Evolutionary conservation across 2,888 invertebrate genomes (phyloP), one percentile per base, ranked within the genome.

Genomic region (Acanthopleura granulata): DNA sequence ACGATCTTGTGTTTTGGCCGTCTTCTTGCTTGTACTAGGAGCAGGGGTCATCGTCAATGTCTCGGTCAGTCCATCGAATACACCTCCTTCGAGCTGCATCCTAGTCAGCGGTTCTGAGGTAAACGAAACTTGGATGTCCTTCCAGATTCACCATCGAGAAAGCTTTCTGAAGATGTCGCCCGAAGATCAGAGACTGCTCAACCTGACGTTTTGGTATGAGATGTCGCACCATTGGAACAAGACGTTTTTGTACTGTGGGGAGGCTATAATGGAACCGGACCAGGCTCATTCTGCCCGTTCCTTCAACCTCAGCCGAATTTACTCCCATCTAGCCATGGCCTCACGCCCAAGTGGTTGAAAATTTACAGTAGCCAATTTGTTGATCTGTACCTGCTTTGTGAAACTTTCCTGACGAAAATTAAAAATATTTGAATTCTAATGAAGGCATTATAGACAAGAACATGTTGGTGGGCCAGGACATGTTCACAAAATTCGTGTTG

Each of bases 171-270:
- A 27, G 16, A 27, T 66, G 66, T 66, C 66, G 3, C 27, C 25
- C 25, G 25, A 27, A 16, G 66, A 66, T 27, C 66, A 66, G 25
- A 15, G 29, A 66, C 18, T 66, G 22, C 66, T 66, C 66, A 66
- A 66, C 14, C 6, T 66, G 25, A 66, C 66, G 3, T 12, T 66
- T 25, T 66, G 66, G 66, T 66, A 66, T 27, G 66, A 66, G 29
- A 66, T 66, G 66, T 22, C 25, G 1, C 66, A 66, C 66, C 66
- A 66, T 14, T 66, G 66, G 66, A 66, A 66, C 29, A 66, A 66
- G 29, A 66, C 66, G 22, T 66, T 66, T 25, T 25, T 66, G 22
- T 66, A 66, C 14, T 66, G 66, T 25, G 66, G 66, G 25, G 25
- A 66, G 22, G 25, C 66, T 27, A 27, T 66, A 16, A 15, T 22